phyloP scores from a whole-genome alignment of 1,140 invertebrate species.

The Alviniconcha marisindica region DNA sequence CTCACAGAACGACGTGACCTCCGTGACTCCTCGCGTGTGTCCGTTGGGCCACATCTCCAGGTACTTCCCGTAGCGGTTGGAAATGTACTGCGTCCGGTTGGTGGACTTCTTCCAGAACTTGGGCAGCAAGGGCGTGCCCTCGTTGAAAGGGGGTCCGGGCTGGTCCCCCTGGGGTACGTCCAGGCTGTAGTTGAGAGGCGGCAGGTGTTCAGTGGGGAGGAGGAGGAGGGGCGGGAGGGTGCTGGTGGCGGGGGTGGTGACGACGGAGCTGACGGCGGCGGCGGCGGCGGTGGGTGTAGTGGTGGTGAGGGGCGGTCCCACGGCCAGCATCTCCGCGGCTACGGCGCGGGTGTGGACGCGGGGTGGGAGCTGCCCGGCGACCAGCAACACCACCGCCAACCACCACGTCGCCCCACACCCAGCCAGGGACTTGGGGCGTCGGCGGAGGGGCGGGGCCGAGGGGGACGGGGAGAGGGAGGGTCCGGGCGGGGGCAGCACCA shows the following conservation, averaged over 20 bases:
- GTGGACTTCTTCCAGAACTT: conserved; percentile 15
- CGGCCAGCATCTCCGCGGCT: neutral
- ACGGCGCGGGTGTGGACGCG: conserved; percentile 8
- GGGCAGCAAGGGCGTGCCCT: conserved; percentile 1
- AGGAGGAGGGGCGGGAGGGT: neutral
- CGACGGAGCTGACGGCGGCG: neutral
- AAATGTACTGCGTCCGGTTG: neutral
- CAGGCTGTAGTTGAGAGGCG: neutral
- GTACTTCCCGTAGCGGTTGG: conserved; percentile 27
- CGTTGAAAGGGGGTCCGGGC: conserved; percentile 28
- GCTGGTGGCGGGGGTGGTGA: neutral
- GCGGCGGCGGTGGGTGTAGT: neutral
- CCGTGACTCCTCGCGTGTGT: neutral
- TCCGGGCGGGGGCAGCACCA: neutral
- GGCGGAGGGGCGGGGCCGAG: neutral
- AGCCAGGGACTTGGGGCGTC: neutral
- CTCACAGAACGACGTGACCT: conserved; percentile 11
- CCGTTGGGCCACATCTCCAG: conserved; percentile 35
- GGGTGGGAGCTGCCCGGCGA: neutral
- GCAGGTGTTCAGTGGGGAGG: neutral
- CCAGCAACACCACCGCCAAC: neutral
- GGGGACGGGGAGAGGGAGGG: neutral
- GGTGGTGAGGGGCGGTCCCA: neutral
- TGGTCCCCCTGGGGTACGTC: conserved; percentile 35
- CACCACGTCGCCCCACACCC: neutral